phyloP scores from a whole-genome alignment of 2,888 invertebrate genomes.

The Parnassius mnemosyne region DNA sequence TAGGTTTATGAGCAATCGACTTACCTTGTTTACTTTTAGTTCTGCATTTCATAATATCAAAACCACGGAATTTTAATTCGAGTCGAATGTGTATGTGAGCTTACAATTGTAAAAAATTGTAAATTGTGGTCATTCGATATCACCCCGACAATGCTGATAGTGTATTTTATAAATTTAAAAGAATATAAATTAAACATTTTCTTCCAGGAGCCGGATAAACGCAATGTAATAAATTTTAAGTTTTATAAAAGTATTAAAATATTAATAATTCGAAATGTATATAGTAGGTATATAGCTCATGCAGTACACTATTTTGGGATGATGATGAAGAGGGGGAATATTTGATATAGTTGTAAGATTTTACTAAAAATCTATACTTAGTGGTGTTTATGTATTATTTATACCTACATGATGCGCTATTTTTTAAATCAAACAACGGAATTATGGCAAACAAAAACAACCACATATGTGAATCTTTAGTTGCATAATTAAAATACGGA shows the following conservation, averaged over 20 bases:
- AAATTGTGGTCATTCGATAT: constrained; percentile 15
- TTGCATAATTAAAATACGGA: constrained; percentile 13
- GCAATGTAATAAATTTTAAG: not conserved
- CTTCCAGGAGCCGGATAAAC: constrained; percentile 7
- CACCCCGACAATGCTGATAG: not conserved
- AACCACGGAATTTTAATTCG: constrained; percentile 25
- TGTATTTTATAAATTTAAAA: constrained; percentile 5
- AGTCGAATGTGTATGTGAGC: constrained; percentile 3
- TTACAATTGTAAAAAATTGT: constrained; percentile 6
- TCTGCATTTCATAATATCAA: constrained; percentile 11
- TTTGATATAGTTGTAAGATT: too few relatives aligned
- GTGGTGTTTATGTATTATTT: too few relatives aligned
- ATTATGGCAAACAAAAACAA: not conserved
- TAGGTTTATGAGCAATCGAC: constrained; percentile 30
- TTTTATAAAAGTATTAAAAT: not conserved
- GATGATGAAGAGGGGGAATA: too few relatives aligned
- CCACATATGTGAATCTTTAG: not conserved
- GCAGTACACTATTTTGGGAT: too few relatives aligned
- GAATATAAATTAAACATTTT: constrained; percentile 1
- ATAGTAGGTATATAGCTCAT: too few relatives aligned
- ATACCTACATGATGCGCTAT: too few relatives aligned
- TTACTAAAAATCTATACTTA: too few relatives aligned
- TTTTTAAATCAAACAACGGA: not conserved
- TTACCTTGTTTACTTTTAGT: constrained; percentile 19
- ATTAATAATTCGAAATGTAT: not conserved